Conservation (phyloP, 2,797 vertebrate genomes). For the Notolabrus celidotus region DNA sequence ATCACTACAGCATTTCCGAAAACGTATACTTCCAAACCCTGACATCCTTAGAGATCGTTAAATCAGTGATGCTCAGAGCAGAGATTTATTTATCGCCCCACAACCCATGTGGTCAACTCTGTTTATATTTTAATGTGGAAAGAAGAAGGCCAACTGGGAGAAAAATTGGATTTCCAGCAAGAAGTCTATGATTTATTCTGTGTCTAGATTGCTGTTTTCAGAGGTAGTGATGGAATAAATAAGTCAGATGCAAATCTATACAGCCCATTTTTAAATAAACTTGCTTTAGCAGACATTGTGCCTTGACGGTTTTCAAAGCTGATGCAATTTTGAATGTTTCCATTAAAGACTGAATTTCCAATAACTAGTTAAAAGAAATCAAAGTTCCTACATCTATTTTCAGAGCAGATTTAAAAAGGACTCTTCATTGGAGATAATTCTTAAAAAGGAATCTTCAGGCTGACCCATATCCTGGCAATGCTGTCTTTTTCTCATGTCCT, state of each 20-base stretch:
- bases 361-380: constrained; percentile 3
- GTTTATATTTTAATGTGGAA: constrained; percentile 64
- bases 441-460: not conserved
- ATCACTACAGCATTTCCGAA: constrained; percentile 34
- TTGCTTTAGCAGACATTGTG: constrained; percentile 7
- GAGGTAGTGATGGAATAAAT: constrained; percentile 46
- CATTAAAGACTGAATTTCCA: not conserved
- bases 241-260: constrained; percentile 38
- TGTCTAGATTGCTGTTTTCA: constrained; percentile 35
- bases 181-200: constrained; percentile 46
- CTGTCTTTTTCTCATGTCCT: constrained; percentile 2
- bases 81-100: constrained; percentile 38
- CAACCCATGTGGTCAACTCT: constrained; percentile 60
- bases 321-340: constrained; percentile 2
- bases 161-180: constrained; percentile 63
- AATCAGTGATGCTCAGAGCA: constrained; percentile 40
- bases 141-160: constrained; percentile 48
- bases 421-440: not conserved
- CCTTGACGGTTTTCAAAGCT: constrained; percentile 19
- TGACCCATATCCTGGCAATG: constrained; percentile 7
- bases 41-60: constrained; percentile 48
- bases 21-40: constrained; percentile 16
- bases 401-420: not conserved
- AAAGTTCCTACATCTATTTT: not conserved
- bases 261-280: constrained; percentile 42